Conservation (phyloP, 2,888 invertebrate genomes). For the Amiota mariae region DNA sequence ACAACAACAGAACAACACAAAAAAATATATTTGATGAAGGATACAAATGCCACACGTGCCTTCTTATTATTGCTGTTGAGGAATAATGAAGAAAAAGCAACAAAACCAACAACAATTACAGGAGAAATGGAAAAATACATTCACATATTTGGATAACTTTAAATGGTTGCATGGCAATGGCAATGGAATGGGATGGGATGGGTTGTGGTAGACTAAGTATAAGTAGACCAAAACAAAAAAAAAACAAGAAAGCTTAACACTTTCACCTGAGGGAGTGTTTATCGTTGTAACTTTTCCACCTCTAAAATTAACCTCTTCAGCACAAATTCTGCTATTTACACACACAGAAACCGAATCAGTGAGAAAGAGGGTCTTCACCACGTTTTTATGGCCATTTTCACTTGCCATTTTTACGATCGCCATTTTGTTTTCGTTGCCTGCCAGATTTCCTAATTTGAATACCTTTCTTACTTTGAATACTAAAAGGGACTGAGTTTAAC, state of each 20-base stretch:
- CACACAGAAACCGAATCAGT: neutral
- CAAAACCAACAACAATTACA: neutral
- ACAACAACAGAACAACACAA: constrained; percentile 6
- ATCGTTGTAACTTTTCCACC: neutral
- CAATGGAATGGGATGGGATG: too few relatives aligned
- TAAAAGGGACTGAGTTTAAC: neutral
- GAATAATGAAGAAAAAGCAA: neutral
- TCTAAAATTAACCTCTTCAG: too few relatives aligned
- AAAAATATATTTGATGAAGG: constrained; percentile 9
- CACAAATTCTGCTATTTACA: neutral
- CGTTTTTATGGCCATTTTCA: neutral
- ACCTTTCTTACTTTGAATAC: neutral
- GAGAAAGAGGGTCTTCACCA: neutral
- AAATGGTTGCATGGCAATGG: too few relatives aligned
- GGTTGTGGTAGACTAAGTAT: too few relatives aligned
- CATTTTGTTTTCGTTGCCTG: constrained; percentile 3
- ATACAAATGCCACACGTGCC: neutral
- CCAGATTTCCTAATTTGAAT: constrained; percentile 21
- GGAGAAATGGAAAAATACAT: too few relatives aligned
- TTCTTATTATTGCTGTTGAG: constrained; percentile 1
- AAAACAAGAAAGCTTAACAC: neutral
- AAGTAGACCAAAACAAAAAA: neutral
- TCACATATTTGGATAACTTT: too few relatives aligned
- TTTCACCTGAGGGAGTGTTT: neutral
- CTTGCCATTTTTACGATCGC: constrained; percentile 14